Conservation (phyloP, 2,113 vertebrate genomes). For the Sorex araneus region DNA sequence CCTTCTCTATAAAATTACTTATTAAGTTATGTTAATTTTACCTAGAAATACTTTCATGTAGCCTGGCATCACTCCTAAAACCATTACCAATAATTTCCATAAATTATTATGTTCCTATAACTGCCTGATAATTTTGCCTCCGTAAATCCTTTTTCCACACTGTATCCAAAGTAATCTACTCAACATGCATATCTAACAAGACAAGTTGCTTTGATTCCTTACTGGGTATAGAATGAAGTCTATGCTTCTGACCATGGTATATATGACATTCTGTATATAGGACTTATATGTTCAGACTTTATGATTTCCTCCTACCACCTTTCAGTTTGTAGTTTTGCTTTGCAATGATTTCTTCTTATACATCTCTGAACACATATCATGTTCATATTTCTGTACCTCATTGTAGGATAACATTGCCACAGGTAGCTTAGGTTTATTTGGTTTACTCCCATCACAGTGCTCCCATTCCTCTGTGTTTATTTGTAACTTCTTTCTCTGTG, state of each 20-base stretch:
- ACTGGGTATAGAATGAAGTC: not conserved
- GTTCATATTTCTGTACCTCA: not conserved
- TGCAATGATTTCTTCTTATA: not conserved
- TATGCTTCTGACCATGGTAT: not conserved
- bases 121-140: not conserved
- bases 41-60: conserved; percentile 47
- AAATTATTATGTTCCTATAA: not conserved
- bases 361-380: not conserved
- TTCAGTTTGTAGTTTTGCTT: not conserved
- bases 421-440: too few species aligned
- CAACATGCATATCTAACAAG: not conserved
- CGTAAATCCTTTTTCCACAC: conserved; percentile 6
- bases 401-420: not conserved
- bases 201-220: not conserved
- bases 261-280: too few species aligned
- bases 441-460: too few species aligned
- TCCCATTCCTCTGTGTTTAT: too few species aligned
- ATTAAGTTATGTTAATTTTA: conserved; percentile 40
- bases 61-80: not conserved
- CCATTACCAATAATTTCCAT: not conserved
- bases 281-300: not conserved
- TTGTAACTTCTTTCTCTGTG: too few species aligned
- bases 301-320: not conserved
- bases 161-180: not conserved
- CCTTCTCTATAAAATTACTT: not conserved